Percentiles rank a stretch among this genome's conserved stretches.
These are phyloP conservation scores for Oscheius sp. DNA, from an alignment of 2,888 invertebrate species.

Conservation along the genomic window DNA sequence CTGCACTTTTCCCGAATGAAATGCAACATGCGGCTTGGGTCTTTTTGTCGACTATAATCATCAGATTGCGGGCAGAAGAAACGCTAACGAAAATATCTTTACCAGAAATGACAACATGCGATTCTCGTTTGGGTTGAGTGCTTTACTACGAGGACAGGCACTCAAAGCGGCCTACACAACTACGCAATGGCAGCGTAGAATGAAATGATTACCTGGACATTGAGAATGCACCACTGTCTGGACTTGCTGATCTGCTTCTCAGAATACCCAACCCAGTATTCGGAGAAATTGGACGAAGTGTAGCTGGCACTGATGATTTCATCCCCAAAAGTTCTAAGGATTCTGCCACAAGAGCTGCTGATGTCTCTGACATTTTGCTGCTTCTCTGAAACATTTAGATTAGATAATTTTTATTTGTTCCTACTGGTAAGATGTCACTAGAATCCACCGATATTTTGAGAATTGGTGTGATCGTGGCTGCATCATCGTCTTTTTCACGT, in stretches of 20 bases:
- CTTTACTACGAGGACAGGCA: constrained; percentile 26
- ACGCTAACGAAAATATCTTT: not conserved
- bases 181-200: constrained; percentile 18
- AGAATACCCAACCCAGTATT: constrained; percentile 1
- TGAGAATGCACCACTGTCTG: constrained; percentile 34
- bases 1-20: not conserved
- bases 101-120: not conserved
- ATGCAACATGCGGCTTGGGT: not conserved
- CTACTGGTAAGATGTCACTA: not conserved
- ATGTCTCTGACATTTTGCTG: constrained; percentile 35
- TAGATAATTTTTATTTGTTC: too few relatives aligned
- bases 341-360: constrained; percentile 41
- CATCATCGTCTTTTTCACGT: constrained; percentile 12
- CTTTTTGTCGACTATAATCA: not conserved
- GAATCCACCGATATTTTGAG: constrained; percentile 12
- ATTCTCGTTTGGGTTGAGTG: constrained; percentile 24
- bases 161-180: constrained; percentile 24
- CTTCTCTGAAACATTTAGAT: constrained; percentile 34
- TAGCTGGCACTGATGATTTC: constrained; percentile 40
- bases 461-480: not conserved
- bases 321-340: constrained; percentile 40
- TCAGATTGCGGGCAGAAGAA: not conserved
- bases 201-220: constrained; percentile 28
- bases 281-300: constrained; percentile 39
- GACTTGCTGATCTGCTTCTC: constrained; percentile 33